phyloP scores from a whole-genome alignment of 2,888 invertebrate species.

The Ochropleura leucogaster region DNA sequence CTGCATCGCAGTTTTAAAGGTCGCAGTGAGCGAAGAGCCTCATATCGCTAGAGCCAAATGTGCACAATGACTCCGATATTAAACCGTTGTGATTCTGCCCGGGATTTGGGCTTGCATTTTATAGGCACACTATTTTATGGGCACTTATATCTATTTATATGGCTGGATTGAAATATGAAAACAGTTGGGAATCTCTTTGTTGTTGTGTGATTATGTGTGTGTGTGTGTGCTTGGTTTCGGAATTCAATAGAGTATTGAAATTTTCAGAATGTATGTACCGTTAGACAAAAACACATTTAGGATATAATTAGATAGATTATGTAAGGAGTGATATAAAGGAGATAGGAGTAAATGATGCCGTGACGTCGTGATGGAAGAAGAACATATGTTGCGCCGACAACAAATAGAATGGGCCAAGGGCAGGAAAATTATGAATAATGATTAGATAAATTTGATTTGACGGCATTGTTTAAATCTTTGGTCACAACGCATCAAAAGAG shows the following conservation, averaged over 20 bases:
- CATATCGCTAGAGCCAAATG: slow-evolving; percentile 55
- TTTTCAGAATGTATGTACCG: not conserved
- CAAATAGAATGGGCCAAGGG: no score
- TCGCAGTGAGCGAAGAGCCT: not conserved
- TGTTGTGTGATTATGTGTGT: not conserved
- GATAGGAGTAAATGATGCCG: no score
- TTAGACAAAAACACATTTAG: not conserved
- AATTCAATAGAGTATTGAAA: slow-evolving; percentile 6
- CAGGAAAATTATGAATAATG: no score
- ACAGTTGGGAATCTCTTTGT: slow-evolving; percentile 37
- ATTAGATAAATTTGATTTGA: no score
- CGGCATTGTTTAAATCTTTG: not conserved
- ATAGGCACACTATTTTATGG: slow-evolving; percentile 51
- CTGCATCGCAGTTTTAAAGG: not conserved
- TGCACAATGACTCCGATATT: slow-evolving; percentile 57
- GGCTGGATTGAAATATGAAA: slow-evolving; percentile 51
- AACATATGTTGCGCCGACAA: no score
- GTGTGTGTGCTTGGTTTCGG: not conserved
- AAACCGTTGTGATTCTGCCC: slow-evolving; percentile 50
- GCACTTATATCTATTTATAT: slow-evolving; percentile 57
- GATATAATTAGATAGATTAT: not conserved
- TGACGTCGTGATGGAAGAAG: no score
- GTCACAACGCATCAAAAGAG: no score
- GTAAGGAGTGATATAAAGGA: no score
- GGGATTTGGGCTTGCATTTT: slow-evolving; percentile 61